phyloP scores from a whole-genome alignment of 2,888 invertebrate species.

The Tenodera sinensis region DNA sequence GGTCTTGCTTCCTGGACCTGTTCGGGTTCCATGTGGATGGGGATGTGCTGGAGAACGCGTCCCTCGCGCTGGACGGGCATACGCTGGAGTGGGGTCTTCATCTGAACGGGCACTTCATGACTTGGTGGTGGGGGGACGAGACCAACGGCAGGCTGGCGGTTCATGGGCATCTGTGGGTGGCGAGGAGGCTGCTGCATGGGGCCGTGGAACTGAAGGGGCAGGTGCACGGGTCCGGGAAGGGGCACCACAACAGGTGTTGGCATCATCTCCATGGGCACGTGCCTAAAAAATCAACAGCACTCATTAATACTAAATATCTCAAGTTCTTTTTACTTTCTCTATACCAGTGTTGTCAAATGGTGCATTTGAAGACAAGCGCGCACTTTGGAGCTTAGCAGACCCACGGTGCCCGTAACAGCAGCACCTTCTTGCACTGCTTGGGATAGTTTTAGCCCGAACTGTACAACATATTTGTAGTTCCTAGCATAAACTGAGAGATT shows the following conservation, averaged over 20 bases:
- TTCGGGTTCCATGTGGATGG: conserved; percentile 12
- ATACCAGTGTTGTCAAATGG: too few species aligned
- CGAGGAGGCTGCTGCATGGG: conserved; percentile 30
- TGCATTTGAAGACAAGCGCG: too few species aligned
- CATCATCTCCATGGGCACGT: conserved; percentile 54
- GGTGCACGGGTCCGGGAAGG: conserved; percentile 38
- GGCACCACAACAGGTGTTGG: conserved; percentile 44
- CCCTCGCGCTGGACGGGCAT: not conserved
- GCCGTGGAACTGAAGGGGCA: conserved; percentile 36
- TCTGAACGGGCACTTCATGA: conserved; percentile 8
- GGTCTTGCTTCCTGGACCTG: not conserved
- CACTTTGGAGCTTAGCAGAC: too few species aligned
- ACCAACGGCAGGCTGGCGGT: conserved; percentile 1
- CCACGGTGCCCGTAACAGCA: too few species aligned
- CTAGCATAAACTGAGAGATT: too few species aligned
- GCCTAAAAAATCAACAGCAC: conserved; percentile 36
- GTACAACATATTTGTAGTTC: too few species aligned
- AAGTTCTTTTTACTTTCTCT: too few species aligned
- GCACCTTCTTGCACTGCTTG: too few species aligned
- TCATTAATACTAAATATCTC: too few species aligned
- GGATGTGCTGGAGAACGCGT: conserved; percentile 20
- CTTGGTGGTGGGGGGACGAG: conserved; percentile 18
- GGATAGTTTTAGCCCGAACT: too few species aligned
- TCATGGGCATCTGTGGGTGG: not conserved
- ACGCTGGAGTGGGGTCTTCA: too few species aligned